Evolutionary conservation across 2,797 vertebrate genomes (phyloP), one percentile per base, ranked within the genome.

Genomic region (Muscicapa striata): DNA sequence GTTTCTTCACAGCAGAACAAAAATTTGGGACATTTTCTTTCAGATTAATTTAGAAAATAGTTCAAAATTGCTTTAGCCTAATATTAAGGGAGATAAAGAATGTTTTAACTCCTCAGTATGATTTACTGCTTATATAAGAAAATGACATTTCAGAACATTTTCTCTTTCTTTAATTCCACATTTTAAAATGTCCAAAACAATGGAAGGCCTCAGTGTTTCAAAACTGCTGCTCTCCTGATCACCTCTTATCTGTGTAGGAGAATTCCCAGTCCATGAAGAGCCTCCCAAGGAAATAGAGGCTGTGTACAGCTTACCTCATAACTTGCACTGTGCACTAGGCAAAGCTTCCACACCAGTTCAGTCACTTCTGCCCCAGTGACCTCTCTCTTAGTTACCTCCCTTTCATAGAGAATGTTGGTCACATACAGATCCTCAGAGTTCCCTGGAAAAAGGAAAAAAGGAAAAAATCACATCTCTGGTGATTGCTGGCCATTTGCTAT

Each of bases 291-390:
- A 48, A 83, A 68, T 2, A 8, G n/a, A 52, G 13, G 32, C n/a
- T 61, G 3, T 11, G 13, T 87, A 34, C n/a, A 77, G 10, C 95
- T 92, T 97, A 99, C 98, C 98, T 98, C 97, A 30, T 97, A 98
- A 94, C 97, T 98, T 5, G 97, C 95, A 62, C 97, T 95, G 27
- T 96, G 97, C 45, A 97, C 96, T 95, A 97, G 94, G 73, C 98
- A 99, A 90, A 99, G 96, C 88, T 92, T 98, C 95, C 97, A 98
- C 66, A 98, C 91, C 20, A 97, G 97, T 27, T 97, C 95, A 16
- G 95, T 80, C 49, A 95, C 97, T 27, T 98, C 91, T 46, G 97
- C 97, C 90, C 92, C 95, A 11, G 95, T 92, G 43, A 96, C 73
- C 5, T 36, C 27, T 38, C 82, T 93, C 22, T 64, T 58, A 15